Evolutionary conservation across 2,113 vertebrate genomes (phyloP), one percentile per base, ranked within the genome.

Genomic region (Indicator maculatus): DNA sequence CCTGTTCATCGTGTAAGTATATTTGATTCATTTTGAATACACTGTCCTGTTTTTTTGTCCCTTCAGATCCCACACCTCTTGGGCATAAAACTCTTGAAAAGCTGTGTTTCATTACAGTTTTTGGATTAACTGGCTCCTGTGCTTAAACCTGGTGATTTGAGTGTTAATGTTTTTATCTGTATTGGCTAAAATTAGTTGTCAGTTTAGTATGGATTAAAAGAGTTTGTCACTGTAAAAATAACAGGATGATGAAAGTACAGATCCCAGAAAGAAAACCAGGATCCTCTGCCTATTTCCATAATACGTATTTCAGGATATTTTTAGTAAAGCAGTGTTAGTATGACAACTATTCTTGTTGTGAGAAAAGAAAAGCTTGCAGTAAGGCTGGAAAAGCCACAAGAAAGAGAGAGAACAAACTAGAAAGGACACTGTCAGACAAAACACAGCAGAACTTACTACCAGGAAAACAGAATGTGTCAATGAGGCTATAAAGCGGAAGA

Each of bases 341-440:
- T 63, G 26, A 4, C 31, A 83, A 27, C 3, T 67, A 33, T 70
- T 61, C 18, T 52, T 91, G 4, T 63, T 92, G 13, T 83, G 58
- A 53, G 44, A 58, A 38, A 50, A 70, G 24, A 61, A 65, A 33
- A 77, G 3, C 60, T 64, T 86, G 65, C 23, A 55, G 36, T 28
- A 55, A 81, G 73, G 64, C 90, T 92, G 93, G 64, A 94, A 93
- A 96, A 95, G 89, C 44, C 78, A 47, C 77, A 91, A 84, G 64
- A 60, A 75, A 65, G 7, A 58, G 9, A 76, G 69, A 88, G 81
- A 88, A 18, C 14, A 60, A 92, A 56, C 15, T 41, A 88, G 58
- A 88, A 88, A 90, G 60, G 70, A 71, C 21, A 64, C 76, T 92
- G 88, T 47, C 83, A 91, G 72, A 84, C 58, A 69, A 88, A 95